Evolutionary conservation across 2,888 invertebrate genomes (phyloP).

Genomic region (Hermodice carunculata): DNA sequence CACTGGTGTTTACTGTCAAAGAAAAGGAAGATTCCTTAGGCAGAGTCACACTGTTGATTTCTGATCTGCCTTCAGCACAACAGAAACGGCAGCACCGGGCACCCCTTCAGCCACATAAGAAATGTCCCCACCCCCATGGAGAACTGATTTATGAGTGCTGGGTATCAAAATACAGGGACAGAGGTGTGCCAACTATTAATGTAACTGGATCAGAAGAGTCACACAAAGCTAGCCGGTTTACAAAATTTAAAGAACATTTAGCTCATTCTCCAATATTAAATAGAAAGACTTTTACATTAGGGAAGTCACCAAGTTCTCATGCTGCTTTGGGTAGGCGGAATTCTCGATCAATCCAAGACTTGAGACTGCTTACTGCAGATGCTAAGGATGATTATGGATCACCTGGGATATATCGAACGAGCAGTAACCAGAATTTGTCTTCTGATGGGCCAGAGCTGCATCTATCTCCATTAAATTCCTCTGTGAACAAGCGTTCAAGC

Average conservation of each 20-base stretch:
- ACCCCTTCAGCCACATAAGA: conserved; percentile 62
- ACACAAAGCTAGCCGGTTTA: conserved; percentile 8
- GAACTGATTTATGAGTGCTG: conserved; percentile 62
- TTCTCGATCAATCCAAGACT: conserved; percentile 3
- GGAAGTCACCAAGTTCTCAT: neutral
- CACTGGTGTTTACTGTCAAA: conserved; percentile 60
- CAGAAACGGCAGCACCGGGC: conserved; percentile 44
- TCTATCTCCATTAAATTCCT: no score
- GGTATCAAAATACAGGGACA: conserved; percentile 52
- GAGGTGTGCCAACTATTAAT: neutral
- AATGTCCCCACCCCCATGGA: conserved; percentile 61
- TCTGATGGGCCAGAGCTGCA: no score
- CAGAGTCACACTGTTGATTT: conserved; percentile 55
- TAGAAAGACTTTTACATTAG: neutral
- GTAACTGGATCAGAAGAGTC: neutral
- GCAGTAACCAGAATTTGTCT: no score
- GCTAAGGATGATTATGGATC: neutral
- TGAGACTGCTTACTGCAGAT: neutral
- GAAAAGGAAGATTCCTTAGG: conserved; percentile 65
- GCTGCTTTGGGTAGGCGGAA: neutral
- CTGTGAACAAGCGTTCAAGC: no score
- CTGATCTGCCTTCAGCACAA: conserved; percentile 51
- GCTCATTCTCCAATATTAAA: conserved; percentile 28
- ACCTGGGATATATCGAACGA: neutral
- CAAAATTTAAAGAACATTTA: conserved; percentile 28